Evolutionary conservation across 2,797 vertebrate genomes (phyloP).

Genomic region (Huso huso): DNA sequence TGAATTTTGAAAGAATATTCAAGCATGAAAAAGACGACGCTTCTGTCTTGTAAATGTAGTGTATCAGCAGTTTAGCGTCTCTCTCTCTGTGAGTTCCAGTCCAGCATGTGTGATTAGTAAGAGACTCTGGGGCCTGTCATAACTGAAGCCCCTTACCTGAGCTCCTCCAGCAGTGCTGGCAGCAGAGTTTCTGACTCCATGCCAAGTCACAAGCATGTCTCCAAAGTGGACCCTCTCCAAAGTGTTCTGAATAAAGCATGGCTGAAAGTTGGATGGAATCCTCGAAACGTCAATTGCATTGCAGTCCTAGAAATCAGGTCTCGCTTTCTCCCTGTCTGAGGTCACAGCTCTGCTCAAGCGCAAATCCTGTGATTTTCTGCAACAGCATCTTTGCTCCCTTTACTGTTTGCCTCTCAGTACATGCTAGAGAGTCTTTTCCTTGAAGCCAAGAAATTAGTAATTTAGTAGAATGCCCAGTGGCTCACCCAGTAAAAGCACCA

Average conservation of each 20-base stretch:
- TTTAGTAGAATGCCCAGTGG: too few species aligned
- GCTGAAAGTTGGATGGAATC: not conserved
- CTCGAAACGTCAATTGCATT: not conserved
- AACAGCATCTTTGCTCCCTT: not conserved
- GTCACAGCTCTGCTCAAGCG: not conserved
- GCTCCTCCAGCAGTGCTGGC: not conserved
- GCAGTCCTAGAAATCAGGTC: not conserved
- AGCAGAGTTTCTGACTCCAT: not conserved
- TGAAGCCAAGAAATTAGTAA: too few species aligned
- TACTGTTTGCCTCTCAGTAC: too few species aligned
- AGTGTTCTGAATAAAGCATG: not conserved
- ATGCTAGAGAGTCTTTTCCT: too few species aligned
- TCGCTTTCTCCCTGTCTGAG: not conserved
- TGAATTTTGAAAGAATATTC: too few species aligned
- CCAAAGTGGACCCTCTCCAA: not conserved
- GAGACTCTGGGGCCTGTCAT: not conserved
- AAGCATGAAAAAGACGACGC: too few species aligned
- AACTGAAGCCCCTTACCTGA: not conserved
- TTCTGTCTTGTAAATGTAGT: too few species aligned
- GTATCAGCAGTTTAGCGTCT: too few species aligned
- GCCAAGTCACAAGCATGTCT: not conserved
- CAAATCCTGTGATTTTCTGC: not conserved
- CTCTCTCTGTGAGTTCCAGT: conserved; percentile 1
- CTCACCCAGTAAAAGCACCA: too few species aligned
- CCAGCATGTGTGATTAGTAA: not conserved